These are phyloP conservation scores for Hypomecis atomaria DNA, from an alignment of 2,888 invertebrate species.

Conservation along the genomic window DNA sequence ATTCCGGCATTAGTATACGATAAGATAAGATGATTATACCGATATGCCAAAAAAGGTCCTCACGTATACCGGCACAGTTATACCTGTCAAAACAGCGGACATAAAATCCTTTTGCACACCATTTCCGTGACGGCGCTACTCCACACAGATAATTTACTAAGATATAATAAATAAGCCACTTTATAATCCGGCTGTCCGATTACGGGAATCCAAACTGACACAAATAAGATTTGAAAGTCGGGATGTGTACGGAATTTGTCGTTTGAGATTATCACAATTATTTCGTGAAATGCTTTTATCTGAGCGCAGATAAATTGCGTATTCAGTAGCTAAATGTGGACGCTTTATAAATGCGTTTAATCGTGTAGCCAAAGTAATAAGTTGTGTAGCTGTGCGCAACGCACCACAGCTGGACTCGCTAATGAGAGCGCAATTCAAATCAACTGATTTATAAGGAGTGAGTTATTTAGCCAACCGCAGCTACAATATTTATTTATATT, in stretches of 20 bases:
- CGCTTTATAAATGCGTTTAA: conserved; percentile 67
- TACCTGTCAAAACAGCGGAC: conserved; percentile 45
- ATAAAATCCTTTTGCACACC: conserved; percentile 45
- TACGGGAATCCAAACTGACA: conserved; percentile 36
- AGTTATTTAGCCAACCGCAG: conserved; percentile 72
- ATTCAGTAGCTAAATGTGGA: conserved; percentile 60
- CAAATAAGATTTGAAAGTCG: conserved; percentile 42
- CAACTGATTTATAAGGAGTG: conserved; percentile 82
- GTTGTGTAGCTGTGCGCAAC: conserved; percentile 74
- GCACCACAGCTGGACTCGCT: conserved; percentile 74
- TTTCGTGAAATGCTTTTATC: conserved; percentile 59
- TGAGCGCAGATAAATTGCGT: conserved; percentile 58
- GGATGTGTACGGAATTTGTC: conserved; percentile 40
- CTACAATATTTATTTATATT: conserved; percentile 76
- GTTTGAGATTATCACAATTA: conserved; percentile 43
- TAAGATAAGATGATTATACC: conserved; percentile 45
- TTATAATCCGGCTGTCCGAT: conserved; percentile 47
- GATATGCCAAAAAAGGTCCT: conserved; percentile 45
- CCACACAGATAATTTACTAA: conserved; percentile 34
- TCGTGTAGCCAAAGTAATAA: conserved; percentile 79
- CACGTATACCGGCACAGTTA: conserved; percentile 44
- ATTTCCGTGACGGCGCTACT: conserved; percentile 44
- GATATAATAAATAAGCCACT: conserved; percentile 53
- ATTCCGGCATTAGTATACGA: conserved; percentile 37
- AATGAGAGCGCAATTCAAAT: conserved; percentile 83